phyloP scores from a whole-genome alignment of 2,888 invertebrate genomes.

The Chrysolina oricalcia region DNA sequence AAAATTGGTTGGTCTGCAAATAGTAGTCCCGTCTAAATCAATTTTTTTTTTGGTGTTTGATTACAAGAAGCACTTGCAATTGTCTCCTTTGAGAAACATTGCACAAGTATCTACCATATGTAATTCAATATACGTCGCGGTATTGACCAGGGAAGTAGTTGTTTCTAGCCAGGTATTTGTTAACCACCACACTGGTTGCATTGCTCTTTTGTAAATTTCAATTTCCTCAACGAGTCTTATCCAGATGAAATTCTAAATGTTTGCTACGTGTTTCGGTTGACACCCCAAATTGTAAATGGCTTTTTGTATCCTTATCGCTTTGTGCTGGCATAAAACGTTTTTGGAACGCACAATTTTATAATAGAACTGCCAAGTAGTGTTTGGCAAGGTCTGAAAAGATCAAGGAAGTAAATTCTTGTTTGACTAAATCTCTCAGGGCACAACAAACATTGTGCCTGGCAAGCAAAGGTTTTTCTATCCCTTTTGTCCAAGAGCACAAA shows the following conservation, averaged over 20 bases:
- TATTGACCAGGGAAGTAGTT: too few species aligned
- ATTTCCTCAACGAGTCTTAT: not conserved
- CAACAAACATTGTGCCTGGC: too few species aligned
- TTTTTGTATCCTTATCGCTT: slow-evolving; percentile 35
- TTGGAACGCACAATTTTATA: slow-evolving; percentile 38
- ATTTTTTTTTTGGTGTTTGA: too few species aligned
- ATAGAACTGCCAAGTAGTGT: slow-evolving; percentile 35
- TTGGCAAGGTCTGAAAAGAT: not conserved
- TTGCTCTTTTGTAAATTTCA: not conserved
- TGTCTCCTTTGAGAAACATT: too few species aligned
- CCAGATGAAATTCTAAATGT: not conserved
- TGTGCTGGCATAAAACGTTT: slow-evolving; percentile 38
- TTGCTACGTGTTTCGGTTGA: not conserved
- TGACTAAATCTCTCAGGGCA: not conserved
- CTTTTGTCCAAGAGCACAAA: not conserved
- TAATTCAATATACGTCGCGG: too few species aligned
- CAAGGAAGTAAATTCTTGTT: not conserved
- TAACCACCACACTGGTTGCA: too few species aligned
- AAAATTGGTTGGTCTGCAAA: too few species aligned
- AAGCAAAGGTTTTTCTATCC: not conserved
- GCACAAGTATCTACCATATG: too few species aligned
- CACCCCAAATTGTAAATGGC: not conserved
- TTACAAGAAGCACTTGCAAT: too few species aligned
- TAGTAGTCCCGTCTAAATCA: too few species aligned
- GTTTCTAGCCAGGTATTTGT: too few species aligned